Percentiles rank a stretch among this genome's conserved stretches.
Conservation (phyloP, 2,888 invertebrate species). For the Epinotia demarniana region DNA sequence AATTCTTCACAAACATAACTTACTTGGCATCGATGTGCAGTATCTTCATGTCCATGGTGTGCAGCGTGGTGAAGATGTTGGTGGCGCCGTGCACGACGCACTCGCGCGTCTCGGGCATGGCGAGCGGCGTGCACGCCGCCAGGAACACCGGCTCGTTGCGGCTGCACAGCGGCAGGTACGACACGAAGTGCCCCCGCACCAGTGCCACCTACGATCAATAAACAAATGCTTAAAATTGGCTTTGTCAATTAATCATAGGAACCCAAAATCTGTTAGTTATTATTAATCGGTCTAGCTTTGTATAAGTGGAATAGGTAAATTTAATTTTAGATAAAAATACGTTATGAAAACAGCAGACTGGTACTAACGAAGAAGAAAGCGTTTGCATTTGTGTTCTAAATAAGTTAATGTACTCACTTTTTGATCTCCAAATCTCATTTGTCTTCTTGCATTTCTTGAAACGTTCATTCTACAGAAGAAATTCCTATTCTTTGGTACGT, state of each 20-base stretch:
- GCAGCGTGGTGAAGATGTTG: slow-evolving; percentile 96
- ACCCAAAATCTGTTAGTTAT: background rate
- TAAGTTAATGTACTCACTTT: slow-evolving; percentile 88
- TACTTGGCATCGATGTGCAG: slow-evolving; percentile 97
- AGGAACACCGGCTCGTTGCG: slow-evolving; percentile 98
- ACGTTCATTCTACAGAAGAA: slow-evolving; percentile 99
- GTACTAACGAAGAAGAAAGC: background rate
- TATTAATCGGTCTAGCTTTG: too few relatives aligned
- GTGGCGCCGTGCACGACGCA: slow-evolving; percentile 98
- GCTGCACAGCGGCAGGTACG: slow-evolving; percentile 95
- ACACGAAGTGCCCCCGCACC: slow-evolving; percentile 97
- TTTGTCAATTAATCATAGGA: background rate
- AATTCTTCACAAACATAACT: slow-evolving; percentile 91
- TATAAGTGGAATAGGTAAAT: too few relatives aligned
- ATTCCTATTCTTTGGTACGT: slow-evolving; percentile 87
- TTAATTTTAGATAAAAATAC: too few relatives aligned
- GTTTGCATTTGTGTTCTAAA: too few relatives aligned
- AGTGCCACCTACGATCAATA: slow-evolving; percentile 92
- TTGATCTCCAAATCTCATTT: slow-evolving; percentile 99
- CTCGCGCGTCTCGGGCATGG: slow-evolving; percentile 98
- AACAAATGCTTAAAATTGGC: background rate
- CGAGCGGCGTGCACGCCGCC: slow-evolving; percentile 97
- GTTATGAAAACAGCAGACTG: too few relatives aligned
- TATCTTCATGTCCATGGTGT: slow-evolving; percentile 99
- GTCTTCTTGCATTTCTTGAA: slow-evolving; percentile 97